Evolutionary conservation across 2,888 invertebrate genomes (phyloP), one percentile per base, ranked within the genome.

Genomic region (Noctua comes): DNA sequence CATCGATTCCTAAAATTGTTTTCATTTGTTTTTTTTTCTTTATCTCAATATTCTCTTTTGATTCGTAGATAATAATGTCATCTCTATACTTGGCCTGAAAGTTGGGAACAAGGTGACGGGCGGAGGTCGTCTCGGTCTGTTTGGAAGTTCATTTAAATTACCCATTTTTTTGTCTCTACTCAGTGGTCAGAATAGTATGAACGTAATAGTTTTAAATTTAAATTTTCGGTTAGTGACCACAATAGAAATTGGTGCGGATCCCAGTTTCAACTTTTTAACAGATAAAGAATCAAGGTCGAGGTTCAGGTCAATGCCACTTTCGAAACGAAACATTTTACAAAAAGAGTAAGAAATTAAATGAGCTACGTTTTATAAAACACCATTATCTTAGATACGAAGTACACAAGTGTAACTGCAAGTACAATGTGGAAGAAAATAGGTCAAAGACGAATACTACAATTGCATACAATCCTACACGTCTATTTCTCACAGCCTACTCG

Each of bases 91-190:
- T 86, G 86, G 77, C 84, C 87, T 85, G 81, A 85, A 86, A 89
- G 89, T 86, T 84, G 74, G 84, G 77, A 77, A 81, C 90, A 89
- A 91, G 91, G 89, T 89, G 82, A 87, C 85, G 81, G 74, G 70
- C 72, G 84, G 89, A 92, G 92, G 92, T 91, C 91, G 91, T 91
- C 79, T 86, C 90, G 92, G 89, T 91, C 89, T 90, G 87, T 87
- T 92, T 91, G 80, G 81, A 86, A 89, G 78, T 89, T 89, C 82
- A 87, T 86, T 76, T 78, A 88, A 79, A 86, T 71, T 76, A 77
- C 36, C 59, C 51, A 66, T 68, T 85, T 87, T 46, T 88, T 90
- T 89, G 86, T 78, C 79, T 79, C 68, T 77, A 76, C 79, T 74
- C 87, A 80, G 82, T 82, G 80, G 80, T 85, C 81, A 86, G 83